These are phyloP conservation scores for Rostratula benghalensis DNA, from an alignment of 2,113 vertebrate species.

Conservation along the genomic window DNA sequence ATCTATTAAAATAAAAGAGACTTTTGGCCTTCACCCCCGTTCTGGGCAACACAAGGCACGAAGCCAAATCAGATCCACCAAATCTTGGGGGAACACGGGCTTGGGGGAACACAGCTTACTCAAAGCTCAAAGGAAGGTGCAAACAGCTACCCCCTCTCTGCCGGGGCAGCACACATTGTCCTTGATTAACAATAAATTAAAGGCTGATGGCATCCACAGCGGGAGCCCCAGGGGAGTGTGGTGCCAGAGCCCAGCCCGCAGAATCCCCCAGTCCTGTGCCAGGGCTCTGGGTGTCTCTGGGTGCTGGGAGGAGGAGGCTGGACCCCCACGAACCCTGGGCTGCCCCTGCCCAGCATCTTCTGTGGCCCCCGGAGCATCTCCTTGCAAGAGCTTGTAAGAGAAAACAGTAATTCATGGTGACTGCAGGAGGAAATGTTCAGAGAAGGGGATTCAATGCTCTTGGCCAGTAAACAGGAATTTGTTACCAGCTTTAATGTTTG, in stretches of 20 bases:
- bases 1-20: not conserved
- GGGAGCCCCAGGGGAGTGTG: not conserved
- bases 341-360: not conserved
- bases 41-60: fast-evolving
- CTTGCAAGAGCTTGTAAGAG: fast-evolving
- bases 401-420: not conserved
- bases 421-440: not conserved
- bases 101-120: not conserved
- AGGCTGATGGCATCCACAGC: fast-evolving
- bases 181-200: too few relatives aligned
- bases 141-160: not conserved
- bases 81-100: not conserved
- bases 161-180: fast-evolving
- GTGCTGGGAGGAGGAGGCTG: not conserved
- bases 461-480: not conserved
- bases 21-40: fast-evolving
- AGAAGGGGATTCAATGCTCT: not conserved
- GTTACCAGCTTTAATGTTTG: not conserved
- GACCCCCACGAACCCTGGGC: not conserved
- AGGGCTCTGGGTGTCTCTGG: not conserved
- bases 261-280: not conserved
- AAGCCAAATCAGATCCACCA: not conserved
- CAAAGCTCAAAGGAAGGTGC: not conserved
- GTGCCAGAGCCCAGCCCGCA: fast-evolving
- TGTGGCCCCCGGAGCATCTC: not conserved